Percentiles rank a stretch among this genome's conserved stretches.
These are phyloP conservation scores for Monopis laevigella DNA, from an alignment of 2,888 invertebrate genomes.

Conservation along the genomic window DNA sequence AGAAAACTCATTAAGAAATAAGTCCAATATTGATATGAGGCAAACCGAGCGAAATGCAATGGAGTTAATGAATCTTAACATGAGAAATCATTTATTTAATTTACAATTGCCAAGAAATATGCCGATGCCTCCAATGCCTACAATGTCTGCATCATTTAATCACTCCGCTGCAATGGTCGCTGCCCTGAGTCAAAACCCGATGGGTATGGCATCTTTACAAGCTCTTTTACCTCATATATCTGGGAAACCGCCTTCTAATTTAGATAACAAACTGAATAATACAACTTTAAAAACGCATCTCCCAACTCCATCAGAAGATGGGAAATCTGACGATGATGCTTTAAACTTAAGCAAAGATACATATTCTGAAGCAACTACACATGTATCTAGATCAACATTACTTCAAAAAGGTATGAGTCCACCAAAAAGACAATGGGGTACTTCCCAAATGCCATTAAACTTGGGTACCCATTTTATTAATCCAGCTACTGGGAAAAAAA, in stretches of 20 bases:
- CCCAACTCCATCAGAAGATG: conserved; percentile 39
- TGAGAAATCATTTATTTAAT: conserved; percentile 72
- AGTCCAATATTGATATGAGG: conserved; percentile 49
- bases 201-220: conserved; percentile 71
- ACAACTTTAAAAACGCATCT: conserved; percentile 34
- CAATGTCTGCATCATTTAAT: conserved; percentile 60
- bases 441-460: conserved; percentile 79
- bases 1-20: conserved; percentile 41
- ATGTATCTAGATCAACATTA: conserved; percentile 52
- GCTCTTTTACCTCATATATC: conserved; percentile 71
- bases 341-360: conserved; percentile 60
- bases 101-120: conserved; percentile 67
- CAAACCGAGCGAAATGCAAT: conserved; percentile 54
- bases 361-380: conserved; percentile 38
- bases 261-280: conserved; percentile 47
- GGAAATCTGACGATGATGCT: conserved; percentile 45
- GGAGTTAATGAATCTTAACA: conserved; percentile 69
- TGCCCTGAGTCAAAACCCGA: conserved; percentile 66
- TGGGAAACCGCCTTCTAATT: conserved; percentile 45
- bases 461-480: conserved; percentile 91
- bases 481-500: conserved; percentile 93
- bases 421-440: conserved; percentile 83
- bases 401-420: conserved; percentile 75
- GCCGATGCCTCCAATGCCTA: conserved; percentile 68
- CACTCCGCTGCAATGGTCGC: conserved; percentile 74